phyloP scores from a whole-genome alignment of 2,113 vertebrate genomes.

The Neodon shergylaensis region DNA sequence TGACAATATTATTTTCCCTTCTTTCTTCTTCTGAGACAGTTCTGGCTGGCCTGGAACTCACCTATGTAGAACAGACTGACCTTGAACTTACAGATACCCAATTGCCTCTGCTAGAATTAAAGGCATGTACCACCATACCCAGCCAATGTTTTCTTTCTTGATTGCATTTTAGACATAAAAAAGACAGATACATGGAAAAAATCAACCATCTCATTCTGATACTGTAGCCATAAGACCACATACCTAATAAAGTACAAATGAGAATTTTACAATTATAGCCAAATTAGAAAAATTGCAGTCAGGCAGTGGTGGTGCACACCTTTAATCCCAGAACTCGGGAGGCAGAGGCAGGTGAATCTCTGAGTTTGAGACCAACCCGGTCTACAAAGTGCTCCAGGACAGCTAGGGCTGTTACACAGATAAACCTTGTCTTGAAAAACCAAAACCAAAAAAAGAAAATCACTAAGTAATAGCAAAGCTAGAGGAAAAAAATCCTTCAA shows the following conservation, averaged over 20 bases:
- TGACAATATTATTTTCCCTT: neutral
- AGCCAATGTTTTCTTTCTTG: neutral
- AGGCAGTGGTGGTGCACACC: no score
- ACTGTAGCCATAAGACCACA: neutral
- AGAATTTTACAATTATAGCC: slow-evolving; percentile 42
- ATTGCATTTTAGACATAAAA: neutral
- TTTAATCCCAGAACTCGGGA: no score
- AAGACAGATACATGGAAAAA: slow-evolving; percentile 14
- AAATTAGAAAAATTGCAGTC: neutral
- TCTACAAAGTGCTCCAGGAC: no score
- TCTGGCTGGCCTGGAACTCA: neutral
- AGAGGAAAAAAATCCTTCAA: neutral
- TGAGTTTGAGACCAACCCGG: no score
- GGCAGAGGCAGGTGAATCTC: no score
- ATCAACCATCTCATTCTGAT: neutral
- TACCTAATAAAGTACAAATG: neutral
- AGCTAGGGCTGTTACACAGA: no score
- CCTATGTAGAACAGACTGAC: neutral
- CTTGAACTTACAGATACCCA: neutral
- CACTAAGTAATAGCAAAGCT: neutral
- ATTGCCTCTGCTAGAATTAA: neutral
- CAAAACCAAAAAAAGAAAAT: neutral
- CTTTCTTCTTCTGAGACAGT: neutral
- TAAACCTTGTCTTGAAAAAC: no score
- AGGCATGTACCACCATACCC: neutral